Conservation (phyloP, 2,797 vertebrate genomes). For the Schizopygopsis malacanthus region DNA sequence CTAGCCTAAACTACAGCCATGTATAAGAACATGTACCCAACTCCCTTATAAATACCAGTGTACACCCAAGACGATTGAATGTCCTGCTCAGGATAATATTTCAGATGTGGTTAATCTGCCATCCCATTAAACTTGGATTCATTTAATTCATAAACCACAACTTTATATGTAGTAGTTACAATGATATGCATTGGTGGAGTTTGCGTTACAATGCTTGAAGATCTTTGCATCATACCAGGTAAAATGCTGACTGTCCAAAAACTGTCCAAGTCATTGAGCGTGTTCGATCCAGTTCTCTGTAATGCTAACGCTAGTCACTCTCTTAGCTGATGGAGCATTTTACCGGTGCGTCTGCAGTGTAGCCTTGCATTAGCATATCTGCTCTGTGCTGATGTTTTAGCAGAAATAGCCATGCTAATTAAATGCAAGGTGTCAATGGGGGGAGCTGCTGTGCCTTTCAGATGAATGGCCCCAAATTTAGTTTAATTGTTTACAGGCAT, state of each 20-base stretch:
- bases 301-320: slow-evolving; percentile 31
- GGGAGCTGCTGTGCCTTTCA: slow-evolving; percentile 30
- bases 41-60: background rate
- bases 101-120: background rate
- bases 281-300: slow-evolving; percentile 46
- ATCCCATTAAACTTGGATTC: background rate
- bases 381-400: slow-evolving; percentile 24
- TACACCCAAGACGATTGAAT: slow-evolving; percentile 13
- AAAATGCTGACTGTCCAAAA: slow-evolving; percentile 56
- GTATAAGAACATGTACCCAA: background rate
- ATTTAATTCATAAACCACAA: background rate
- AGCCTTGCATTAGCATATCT: slow-evolving; percentile 31
- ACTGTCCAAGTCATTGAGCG: slow-evolving; percentile 31
- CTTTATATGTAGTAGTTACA: background rate
- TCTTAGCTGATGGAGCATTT: slow-evolving; percentile 55
- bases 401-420: slow-evolving; percentile 34
- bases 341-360: background rate
- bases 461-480: slow-evolving; percentile 7
- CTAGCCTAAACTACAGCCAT: too few species aligned
- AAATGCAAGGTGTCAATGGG: slow-evolving; percentile 13
- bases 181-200: background rate
- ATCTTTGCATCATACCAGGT: slow-evolving; percentile 8
- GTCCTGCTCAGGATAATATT: slow-evolving; percentile 3
- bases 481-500: background rate
- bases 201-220: background rate